Percentiles rank a stretch among this genome's conserved stretches.
Conservation (phyloP, 2,888 invertebrate species). For the Acanthococcus lagerstroemiae region DNA sequence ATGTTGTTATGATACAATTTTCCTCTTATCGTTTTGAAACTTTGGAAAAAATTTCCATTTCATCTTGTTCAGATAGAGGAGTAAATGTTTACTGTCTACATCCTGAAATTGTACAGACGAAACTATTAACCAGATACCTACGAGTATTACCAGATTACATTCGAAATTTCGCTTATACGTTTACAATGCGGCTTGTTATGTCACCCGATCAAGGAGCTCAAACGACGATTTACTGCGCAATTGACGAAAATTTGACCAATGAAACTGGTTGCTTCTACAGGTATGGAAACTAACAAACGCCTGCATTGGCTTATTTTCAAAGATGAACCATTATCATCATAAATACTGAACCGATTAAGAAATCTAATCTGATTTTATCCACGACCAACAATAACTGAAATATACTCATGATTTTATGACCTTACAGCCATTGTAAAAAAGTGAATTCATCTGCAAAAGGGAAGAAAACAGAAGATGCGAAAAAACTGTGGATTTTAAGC, state of each 20-base stretch:
- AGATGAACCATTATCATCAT: not conserved
- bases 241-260: constrained; percentile 49
- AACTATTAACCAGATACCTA: constrained; percentile 58
- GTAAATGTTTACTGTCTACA: constrained; percentile 61
- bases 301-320: too few relatives aligned
- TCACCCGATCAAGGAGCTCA: constrained; percentile 59
- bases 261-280: constrained; percentile 38
- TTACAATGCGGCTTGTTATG: constrained; percentile 44
- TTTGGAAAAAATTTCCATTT: too few relatives aligned
- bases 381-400: not conserved
- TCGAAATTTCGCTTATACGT: constrained; percentile 41
- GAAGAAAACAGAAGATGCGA: constrained; percentile 46
- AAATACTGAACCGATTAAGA: not conserved
- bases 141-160: constrained; percentile 48
- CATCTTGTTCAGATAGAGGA: constrained; percentile 39
- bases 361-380: not conserved
- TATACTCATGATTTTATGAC: not conserved
- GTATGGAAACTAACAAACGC: too few relatives aligned
- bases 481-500: constrained; percentile 53
- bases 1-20: too few relatives aligned
- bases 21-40: too few relatives aligned
- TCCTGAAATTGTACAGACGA: constrained; percentile 65
- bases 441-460: constrained; percentile 45
- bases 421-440: constrained; percentile 31
- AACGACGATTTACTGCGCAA: constrained; percentile 60